phyloP scores from a whole-genome alignment of 2,888 invertebrate genomes.

The Microplitis manilae region DNA sequence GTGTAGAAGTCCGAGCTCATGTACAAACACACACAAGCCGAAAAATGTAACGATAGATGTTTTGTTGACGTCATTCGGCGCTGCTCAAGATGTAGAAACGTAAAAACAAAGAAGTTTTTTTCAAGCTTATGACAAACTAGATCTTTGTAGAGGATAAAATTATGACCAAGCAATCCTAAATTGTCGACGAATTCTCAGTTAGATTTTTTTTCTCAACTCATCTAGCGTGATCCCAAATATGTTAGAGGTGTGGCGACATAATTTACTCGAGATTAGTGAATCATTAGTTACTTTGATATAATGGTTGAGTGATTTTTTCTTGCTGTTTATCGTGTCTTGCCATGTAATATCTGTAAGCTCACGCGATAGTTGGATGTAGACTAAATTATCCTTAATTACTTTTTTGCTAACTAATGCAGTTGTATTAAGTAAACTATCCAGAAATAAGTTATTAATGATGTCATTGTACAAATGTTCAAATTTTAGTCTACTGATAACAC shows the following conservation, averaged over 20 bases:
- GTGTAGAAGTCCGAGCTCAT: no score
- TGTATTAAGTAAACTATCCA: not conserved
- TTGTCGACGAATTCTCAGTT: no score
- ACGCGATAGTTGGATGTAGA: not conserved
- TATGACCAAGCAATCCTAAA: no score
- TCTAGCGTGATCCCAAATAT: not conserved
- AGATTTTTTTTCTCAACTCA: no score
- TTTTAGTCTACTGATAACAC: not conserved
- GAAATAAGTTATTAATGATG: not conserved
- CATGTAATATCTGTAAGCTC: not conserved
- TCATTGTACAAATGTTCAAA: not conserved
- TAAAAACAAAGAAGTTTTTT: no score
- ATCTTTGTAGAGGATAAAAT: no score
- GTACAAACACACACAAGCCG: no score
- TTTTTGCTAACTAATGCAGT: not conserved
- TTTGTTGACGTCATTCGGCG: no score
- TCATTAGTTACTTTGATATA: not conserved
- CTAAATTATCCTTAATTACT: not conserved
- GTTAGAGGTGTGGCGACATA: constrained; percentile 17
- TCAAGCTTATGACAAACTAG: no score
- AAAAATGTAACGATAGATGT: no score
- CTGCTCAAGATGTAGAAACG: no score
- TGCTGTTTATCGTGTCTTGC: not conserved
- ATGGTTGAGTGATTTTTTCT: not conserved
- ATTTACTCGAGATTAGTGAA: not conserved